Base-by-base conservation (phyloP, 2,888 invertebrate genomes). In the Heliconius hortense region DNA sequence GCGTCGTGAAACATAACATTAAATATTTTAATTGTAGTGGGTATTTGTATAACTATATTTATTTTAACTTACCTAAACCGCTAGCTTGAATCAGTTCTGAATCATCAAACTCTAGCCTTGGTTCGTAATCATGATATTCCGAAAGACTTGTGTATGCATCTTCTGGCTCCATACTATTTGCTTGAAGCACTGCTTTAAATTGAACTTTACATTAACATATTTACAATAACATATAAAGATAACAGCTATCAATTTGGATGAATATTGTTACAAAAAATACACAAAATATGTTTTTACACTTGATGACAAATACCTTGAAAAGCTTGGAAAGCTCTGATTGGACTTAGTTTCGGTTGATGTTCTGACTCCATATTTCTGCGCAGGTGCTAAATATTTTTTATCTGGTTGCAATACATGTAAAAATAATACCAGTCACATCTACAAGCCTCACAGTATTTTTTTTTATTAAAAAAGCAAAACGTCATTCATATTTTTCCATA, bases 31-130 rank as follows among this genome's bases (percentile, higher is more conserved):
- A 39, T 11, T 24, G 13, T n/a, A 18, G 43, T 43, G 15, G 43
- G 66, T 43, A 66, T 66, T 39, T 66, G 39, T 7, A 24, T 2
- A 43, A 39, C 1, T 8, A 66, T 68, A 72, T 62, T 13, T 83
- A 21, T 66, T 53, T 39, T 31, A 2, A 70, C 93, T 95, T 95
- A 97, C 97, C 96, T 88, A 96, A 95, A 81, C 96, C 95, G 75
- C 95, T 94, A 71, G 96, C 94, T 84, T 96, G 95, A 84, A 95
- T 96, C 76, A 98, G 91, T 93, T 99, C 99, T 21, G 98, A 97
- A 90, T 99, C 99, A 94, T 99, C 99, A 94, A 99, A 99, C 90
- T 99, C 98, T 87, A 99, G 94, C 91, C 98, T 97, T 21, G 98
- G 98, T 89, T 99, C 99, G 89, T 98, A 97, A 92, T 98, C 98